Evolutionary conservation across 2,797 vertebrate species (phyloP), one percentile per base, ranked within the genome.

Genomic region (Rhyacichthys aspro): DNA sequence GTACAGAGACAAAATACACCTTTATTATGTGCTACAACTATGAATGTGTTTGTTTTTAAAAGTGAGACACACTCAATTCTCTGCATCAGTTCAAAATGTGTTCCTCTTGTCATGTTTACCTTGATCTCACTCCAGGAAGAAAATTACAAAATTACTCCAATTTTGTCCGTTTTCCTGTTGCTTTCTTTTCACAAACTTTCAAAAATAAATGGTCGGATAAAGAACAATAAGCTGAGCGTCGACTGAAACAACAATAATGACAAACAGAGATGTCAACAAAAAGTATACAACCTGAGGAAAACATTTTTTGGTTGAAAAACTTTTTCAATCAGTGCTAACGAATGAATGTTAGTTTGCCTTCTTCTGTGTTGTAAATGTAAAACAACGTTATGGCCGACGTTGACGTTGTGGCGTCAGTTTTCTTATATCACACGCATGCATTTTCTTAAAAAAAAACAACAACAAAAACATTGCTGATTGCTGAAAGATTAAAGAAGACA

Each of bases 141-240:
- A 55, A 63, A 56, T 61, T 3, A 11, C 28, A 16, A 14, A 54
- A 57, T 53, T 10, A 62, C 57, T 38, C 34, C 19, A 38, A 7
- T 63, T 53, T 43, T 47, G 2, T 7, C n/a, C 23, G 8, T 61
- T 62, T 53, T 44, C 36, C 50, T 32, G 32, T 19, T 34, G 8
- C 11, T 58, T 52, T 63, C 18, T 48, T 49, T 59, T 46, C 18
- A 59, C 23, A 53, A 61, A 8, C 7, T n/a, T 15, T 11, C 3
- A 36, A 38, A 11, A 32, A 16, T 9, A 41, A 34, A 28, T 33
- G 4, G 3, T 41, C 10, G 45, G 28, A 9, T 59, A 58, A 71
- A 43, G 16, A 55, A 67, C 57, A 67, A 63, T 18, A 69, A 43
- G 68, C 54, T n/a, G n/a, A 52, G 39, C 61, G 67, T 70, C 67